These are phyloP conservation scores for Styela clava DNA, from an alignment of 23 tunicate genomes.

Conservation along the genomic window DNA sequence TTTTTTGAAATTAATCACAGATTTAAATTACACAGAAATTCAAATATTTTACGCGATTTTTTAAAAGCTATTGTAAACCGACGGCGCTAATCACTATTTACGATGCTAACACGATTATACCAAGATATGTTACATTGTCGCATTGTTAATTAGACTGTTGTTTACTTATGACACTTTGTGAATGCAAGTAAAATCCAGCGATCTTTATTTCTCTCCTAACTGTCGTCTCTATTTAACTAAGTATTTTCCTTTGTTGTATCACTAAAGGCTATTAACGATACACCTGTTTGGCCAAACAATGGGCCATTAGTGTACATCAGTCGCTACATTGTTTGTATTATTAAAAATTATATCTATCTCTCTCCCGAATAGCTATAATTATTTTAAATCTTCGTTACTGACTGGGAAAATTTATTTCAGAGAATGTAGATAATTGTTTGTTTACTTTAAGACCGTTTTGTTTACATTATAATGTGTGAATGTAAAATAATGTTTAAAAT, in stretches of 20 bases:
- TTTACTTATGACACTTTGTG: background rate
- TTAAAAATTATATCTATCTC: background rate
- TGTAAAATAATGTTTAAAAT: background rate
- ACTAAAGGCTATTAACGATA: background rate
- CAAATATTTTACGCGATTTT: no score
- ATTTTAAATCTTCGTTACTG: background rate
- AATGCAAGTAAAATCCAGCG: background rate
- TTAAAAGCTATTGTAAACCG: background rate
- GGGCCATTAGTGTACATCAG: background rate
- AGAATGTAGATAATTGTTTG: background rate
- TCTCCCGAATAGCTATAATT: background rate
- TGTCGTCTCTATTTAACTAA: background rate
- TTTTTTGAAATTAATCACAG: background rate
- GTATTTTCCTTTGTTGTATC: background rate
- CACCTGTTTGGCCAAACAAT: background rate
- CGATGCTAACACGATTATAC: background rate
- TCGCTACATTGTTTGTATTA: background rate
- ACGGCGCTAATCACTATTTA: background rate
- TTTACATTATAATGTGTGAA: background rate
- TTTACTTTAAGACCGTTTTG: background rate
- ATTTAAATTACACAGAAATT: background rate
- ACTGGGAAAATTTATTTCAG: background rate
- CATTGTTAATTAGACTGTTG: background rate
- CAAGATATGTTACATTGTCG: background rate
- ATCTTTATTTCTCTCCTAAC: background rate